Evolutionary conservation across 2,888 invertebrate species (phyloP), one percentile per base, ranked within the genome.

Genomic region (Rhagophthalmus giganteus): DNA sequence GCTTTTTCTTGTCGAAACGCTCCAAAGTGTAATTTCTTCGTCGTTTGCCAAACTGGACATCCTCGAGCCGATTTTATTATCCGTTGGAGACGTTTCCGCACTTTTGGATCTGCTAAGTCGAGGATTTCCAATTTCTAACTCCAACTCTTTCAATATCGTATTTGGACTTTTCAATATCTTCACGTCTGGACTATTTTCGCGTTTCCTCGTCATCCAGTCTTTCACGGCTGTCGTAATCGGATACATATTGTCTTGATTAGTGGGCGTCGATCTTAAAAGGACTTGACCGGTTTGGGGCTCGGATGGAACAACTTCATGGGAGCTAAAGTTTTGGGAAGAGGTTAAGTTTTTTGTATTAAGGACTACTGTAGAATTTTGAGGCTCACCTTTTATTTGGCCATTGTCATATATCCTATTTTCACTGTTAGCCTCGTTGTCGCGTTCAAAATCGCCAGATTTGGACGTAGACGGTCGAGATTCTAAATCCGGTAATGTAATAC

Each of bases 151-250:
- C 41, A 68, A 65, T 26, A 75, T 72, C 9, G 69, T 67, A 38
- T 65, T 66, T 5, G 75, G 75, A 50, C 71, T 72, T 51, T 75
- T 74, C 32, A 75, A 63, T 33, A 76, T 65, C 45, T 75, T 74
- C 3, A 75, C 64, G 28, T 75, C 75, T 0, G 76, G 76, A 4
- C 74, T 74, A 9, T 64, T 70, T 57, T 76, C 75, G 7, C 74
- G 63, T 2, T 74, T 74, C 55, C 72, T 72, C 32, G 73, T 72
- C 59, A 83, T 75, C 84, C 84, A 84, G 42, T 80, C 78, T 34
- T 76, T 80, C 1, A 84, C 83, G 1, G 83, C 83, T 33, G 78
- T 73, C 2, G 81, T 83, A 46, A 84, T 79, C 7, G 81, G 80
- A 58, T 76, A 74, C 39, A 63, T 33, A 2, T 34, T 41, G 24